Evolutionary conservation across 2,888 invertebrate genomes (phyloP), one percentile per base, ranked within the genome.

Genomic region (Apodemia hepburni): DNA sequence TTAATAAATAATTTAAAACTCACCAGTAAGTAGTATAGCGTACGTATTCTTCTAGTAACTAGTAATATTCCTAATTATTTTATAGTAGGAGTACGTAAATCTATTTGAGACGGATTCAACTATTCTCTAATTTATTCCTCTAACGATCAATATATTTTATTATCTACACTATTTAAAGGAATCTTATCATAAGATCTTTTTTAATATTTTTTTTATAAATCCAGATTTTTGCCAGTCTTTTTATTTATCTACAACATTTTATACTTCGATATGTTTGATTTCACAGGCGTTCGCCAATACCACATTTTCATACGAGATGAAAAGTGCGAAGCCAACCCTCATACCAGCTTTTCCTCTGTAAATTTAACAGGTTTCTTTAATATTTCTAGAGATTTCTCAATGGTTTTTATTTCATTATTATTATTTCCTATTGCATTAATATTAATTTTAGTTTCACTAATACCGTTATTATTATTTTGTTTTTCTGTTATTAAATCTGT

Each of bases 321-420:
- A 74, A 82, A 79, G 59, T 71, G 73, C 69, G 66, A 74, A 78
- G 80, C 80, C 78, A 78, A 84, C 74, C 77, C 80, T 90, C 85
- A 91, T 85, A 91, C 90, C 72, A 91, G 87, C 65, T 91, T 91
- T 70, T 91, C 91, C 78, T 91, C 90, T 42, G 87, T 79, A 69
- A 91, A 89, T 69, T 87, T 90, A 6, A 84, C 80, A 45, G 87
- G 82, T 64, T 85, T 80, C 68, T 81, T 82, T 59, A 80, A 70
- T 42, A 81, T 71, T 66, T 84, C 82, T 62, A 76, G 72, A 29
- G 65, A 73, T 69, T 69, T 75, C 71, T 76, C 80, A 47, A 68
- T 70, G 61, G 69, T 70, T 62, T 82, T 80, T 69, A 87, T 88
- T 70, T 89, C 88, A 65, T 87, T 89, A 62, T 74, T 80, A 64